Conservation (phyloP, 37 sponge, comb jelly and placozoan genomes). For the Axinella damicornis region DNA sequence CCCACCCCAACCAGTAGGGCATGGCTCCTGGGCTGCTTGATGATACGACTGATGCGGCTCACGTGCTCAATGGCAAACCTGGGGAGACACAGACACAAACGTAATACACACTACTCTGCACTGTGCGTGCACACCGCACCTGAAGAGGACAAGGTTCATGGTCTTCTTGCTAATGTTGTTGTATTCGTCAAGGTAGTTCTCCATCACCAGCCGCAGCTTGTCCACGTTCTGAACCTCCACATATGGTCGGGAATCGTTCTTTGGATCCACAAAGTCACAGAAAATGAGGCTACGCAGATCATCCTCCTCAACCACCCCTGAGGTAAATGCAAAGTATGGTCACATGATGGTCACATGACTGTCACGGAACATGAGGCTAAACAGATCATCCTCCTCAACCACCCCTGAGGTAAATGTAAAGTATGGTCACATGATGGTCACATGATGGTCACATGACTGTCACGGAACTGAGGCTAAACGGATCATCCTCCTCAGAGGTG, state of each 20-base stretch:
- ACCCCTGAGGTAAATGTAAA: too few relatives aligned
- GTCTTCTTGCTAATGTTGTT: conserved; percentile 99
- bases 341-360: too few relatives aligned
- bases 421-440: too few relatives aligned
- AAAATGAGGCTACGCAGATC: conserved; percentile 95
- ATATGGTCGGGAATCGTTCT: conserved; percentile 90
- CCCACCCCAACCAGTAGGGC: conserved; percentile 97
- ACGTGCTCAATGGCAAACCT: conserved; percentile 99
- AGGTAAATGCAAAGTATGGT: neutral
- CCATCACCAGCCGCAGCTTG: conserved; percentile 90
- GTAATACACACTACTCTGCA: too few relatives aligned
- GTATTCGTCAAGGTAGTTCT: conserved; percentile 94
- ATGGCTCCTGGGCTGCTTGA: conserved; percentile 95
- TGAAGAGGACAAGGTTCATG: conserved; percentile 98
- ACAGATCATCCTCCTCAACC: conserved; percentile 93
- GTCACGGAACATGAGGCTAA: conserved; percentile 97
- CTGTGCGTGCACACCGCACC: conserved; percentile 65
- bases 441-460: too few relatives aligned
- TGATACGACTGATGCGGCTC: conserved; percentile 88
- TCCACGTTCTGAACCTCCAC: conserved; percentile 89
- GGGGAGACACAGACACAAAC: neutral
- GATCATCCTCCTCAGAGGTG: too few relatives aligned
- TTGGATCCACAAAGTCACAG: conserved; percentile 98
- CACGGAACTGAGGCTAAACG: too few relatives aligned
- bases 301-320: conserved; percentile 91